Conservation (phyloP, 2,797 vertebrate genomes). For the Aulostomus chinensis region DNA sequence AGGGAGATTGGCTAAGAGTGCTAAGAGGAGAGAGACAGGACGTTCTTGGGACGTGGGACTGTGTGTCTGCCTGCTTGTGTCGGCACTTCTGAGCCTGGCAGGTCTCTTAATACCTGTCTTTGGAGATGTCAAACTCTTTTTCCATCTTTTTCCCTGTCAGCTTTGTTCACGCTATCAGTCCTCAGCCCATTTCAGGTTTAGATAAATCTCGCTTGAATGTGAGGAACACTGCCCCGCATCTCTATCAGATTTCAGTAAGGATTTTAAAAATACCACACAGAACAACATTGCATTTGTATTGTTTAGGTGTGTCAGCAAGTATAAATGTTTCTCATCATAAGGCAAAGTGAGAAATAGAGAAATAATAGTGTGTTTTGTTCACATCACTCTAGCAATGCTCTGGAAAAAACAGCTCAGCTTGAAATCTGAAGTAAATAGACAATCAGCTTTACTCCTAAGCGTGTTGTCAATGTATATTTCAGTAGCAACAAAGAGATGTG, state of each 20-base stretch:
- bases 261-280: slow-evolving; percentile 18
- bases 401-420: slow-evolving; percentile 24
- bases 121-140: slow-evolving; percentile 69
- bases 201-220: slow-evolving; percentile 43
- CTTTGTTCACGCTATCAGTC: slow-evolving; percentile 64
- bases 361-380: slow-evolving; percentile 25
- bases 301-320: slow-evolving; percentile 10
- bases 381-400: slow-evolving; percentile 25
- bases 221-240: slow-evolving; percentile 29
- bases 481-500: slow-evolving; percentile 48
- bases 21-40: slow-evolving; percentile 39
- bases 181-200: slow-evolving; percentile 60
- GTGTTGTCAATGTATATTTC: slow-evolving; percentile 51
- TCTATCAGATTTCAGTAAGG: slow-evolving; percentile 22
- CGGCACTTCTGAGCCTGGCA: slow-evolving; percentile 68
- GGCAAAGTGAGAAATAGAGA: slow-evolving; percentile 6
- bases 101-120: slow-evolving; percentile 72
- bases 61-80: slow-evolving; percentile 63
- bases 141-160: slow-evolving; percentile 67
- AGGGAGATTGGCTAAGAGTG: slow-evolving; percentile 1
- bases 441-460: slow-evolving; percentile 15
- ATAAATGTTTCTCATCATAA: slow-evolving; percentile 16
- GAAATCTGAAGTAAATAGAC: slow-evolving; percentile 33
- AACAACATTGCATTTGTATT: slow-evolving; percentile 20
- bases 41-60: slow-evolving; percentile 61